Percentiles rank a stretch among this genome's conserved stretches.
These are phyloP conservation scores for Penaeus japonicus DNA, from an alignment of 1,140 invertebrate genomes.

Conservation along the genomic window DNA sequence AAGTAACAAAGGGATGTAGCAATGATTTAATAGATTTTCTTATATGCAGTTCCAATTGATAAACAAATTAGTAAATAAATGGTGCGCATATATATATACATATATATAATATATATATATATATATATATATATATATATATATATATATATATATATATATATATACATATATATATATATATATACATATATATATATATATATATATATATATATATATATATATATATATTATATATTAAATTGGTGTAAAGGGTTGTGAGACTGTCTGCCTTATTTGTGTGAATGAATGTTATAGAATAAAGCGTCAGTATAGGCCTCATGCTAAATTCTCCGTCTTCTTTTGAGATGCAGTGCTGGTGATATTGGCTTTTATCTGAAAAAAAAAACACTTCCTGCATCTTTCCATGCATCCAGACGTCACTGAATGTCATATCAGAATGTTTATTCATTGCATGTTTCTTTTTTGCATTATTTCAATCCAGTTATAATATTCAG, in stretches of 20 bases:
- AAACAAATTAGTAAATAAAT: not conserved
- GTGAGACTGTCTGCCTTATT: too few species aligned
- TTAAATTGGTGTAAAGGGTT: not conserved
- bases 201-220: not conserved
- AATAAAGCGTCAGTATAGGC: not conserved
- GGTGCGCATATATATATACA: constrained; percentile 34
- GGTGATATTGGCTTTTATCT: not conserved
- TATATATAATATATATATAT: constrained; percentile 37
- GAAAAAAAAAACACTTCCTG: not conserved
- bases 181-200: constrained; percentile 2
- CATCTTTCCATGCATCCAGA: not conserved
- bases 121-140: constrained; percentile 48
- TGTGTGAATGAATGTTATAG: too few species aligned
- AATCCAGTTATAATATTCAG: not conserved
- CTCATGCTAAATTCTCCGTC: not conserved
- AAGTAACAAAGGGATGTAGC: too few species aligned
- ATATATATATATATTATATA: not conserved
- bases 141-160: constrained; percentile 26
- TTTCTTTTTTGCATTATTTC: not conserved
- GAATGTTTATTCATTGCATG: not conserved
- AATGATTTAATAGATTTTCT: not conserved
- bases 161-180: constrained; percentile 11
- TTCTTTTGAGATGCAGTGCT: constrained; percentile 42
- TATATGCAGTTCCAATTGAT: not conserved
- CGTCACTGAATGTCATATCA: not conserved